Base-by-base conservation (phyloP, 2,797 vertebrate genomes). In the Bradypus variegatus region DNA sequence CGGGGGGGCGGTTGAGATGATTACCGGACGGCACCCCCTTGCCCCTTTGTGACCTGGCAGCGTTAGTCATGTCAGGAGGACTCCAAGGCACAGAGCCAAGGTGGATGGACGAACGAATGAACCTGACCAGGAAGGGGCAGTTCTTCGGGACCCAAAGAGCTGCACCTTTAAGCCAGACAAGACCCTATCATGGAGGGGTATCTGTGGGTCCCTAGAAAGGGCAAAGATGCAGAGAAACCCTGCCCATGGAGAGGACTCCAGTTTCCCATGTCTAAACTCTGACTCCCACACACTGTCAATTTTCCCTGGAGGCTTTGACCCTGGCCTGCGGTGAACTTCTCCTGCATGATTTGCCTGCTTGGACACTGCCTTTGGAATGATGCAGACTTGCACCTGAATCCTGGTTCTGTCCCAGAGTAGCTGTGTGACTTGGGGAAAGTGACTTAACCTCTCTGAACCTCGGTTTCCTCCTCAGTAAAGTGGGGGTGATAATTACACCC, bases 261-360 rank as follows among this genome's bases (percentile, higher is more conserved):
- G 31, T 4, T 55, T 55, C 70, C 77, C 8, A 1, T 1, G 5
- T 16, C 60, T 45, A 7, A 19, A 31, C 36, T 2, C 9, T 5
- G 41, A 16, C 2, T 60, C 60, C 38, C 2, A 2, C 21, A 2
- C 0, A 0, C 2, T 4, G 3, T 36, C 25, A 3, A 10, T 9
- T 16, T 79, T 77, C 82, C 65, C 13, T 3, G 29, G 60, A 36
- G 36, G 12, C 8, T 18, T 1, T n/a, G 94, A 38, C 16, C 50
- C 29, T 27, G 3, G 36, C 10, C 72, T 38, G 23, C 18, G 2
- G 0, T 2, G 9, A 41, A 2, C 14, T 36, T 69, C 55, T 29
- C 36, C 62, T 75, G 38, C 11, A 11, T 31, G 69, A 48, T 7
- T 9, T 36, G n/a, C 38, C 60, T 41, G 36, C 38, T 33, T 12